Base-by-base conservation (phyloP, 2,888 invertebrate genomes). In the Mamestra brassicae region DNA sequence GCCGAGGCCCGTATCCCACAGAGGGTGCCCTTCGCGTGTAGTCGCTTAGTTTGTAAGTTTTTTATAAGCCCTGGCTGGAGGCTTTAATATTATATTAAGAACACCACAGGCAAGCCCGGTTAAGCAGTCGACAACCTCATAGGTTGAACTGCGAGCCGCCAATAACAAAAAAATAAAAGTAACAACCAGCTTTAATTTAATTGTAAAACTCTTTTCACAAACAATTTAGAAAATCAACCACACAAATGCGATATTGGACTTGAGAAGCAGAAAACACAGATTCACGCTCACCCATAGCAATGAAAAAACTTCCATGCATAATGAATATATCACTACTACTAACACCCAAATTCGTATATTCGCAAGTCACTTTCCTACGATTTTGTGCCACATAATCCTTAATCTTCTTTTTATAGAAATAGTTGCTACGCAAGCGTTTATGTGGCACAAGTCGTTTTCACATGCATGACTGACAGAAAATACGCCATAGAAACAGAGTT, bases 281-380 rank as follows among this genome's bases (percentile, higher is more conserved):
- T n/a, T 74, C 70, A 70, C 10, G 38, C 62, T 63, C 15, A 42
- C 42, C 6, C n/a, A 3, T 17, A 7, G 70, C 57, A 62, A 70
- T 70, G 57, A 34, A 4, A 54, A 54, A 34, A 13, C 64, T 63
- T 26, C 11, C 36, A 45, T 52, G 13, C 2, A 60, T 54, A 64
- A 62, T 61, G 8, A 36, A 69, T 36, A 36, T 13, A 45, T 66
- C 15, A 57, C 50, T 52, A 45, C 17, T 50, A 6, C 36, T 57
- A 42, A 60, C 15, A 66, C 42, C 5, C 11, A 47, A 74, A 47
- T 38, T 52, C 7, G 6, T 11, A 13, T 26, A 8, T 13, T 36
- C 2, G 26, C 26, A 47, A 55, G 55, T 63, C 62, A 74, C 0
- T 63, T 0, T 60, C 42, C 17, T 5, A 45, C 15, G 0, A 45